Percentiles rank a stretch among this genome's conserved stretches.
These are phyloP conservation scores for Morus bassanus DNA, from an alignment of 2,797 vertebrate genomes.

Conservation along the genomic window DNA sequence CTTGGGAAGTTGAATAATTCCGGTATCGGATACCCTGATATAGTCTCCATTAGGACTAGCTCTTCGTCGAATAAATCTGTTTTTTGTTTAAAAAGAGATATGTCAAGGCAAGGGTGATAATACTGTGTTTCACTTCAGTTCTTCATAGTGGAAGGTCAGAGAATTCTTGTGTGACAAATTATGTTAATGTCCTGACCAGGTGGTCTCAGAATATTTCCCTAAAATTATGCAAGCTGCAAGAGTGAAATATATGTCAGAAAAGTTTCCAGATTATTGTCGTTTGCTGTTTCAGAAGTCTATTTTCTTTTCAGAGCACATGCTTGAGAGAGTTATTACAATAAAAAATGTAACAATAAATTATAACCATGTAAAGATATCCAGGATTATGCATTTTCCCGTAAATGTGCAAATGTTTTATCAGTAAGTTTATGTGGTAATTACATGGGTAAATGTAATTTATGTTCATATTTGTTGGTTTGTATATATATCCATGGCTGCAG, in stretches of 20 bases:
- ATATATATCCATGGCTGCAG: background rate
- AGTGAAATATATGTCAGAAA: fast-evolving
- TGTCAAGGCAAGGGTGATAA: background rate
- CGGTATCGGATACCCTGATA: constrained; percentile 58
- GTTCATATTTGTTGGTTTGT: background rate
- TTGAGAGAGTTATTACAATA: background rate
- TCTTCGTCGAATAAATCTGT: constrained; percentile 71
- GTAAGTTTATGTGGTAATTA: background rate
- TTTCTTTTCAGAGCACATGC: background rate
- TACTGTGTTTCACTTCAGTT: background rate
- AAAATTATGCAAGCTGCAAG: background rate
- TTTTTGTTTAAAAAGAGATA: background rate
- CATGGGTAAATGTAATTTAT: background rate
- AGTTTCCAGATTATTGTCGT: background rate
- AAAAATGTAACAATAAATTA: background rate
- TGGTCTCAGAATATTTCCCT: background rate
- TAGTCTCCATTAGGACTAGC: constrained; percentile 70
- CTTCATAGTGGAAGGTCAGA: background rate
- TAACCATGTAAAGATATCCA: background rate
- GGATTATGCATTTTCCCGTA: background rate
- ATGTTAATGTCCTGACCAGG: background rate
- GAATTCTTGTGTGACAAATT: background rate
- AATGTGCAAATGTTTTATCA: background rate
- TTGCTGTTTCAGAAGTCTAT: background rate
- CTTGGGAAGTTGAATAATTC: constrained; percentile 71